Conservation (phyloP, 2,888 invertebrate species). For the Andrena hattorfiana region DNA sequence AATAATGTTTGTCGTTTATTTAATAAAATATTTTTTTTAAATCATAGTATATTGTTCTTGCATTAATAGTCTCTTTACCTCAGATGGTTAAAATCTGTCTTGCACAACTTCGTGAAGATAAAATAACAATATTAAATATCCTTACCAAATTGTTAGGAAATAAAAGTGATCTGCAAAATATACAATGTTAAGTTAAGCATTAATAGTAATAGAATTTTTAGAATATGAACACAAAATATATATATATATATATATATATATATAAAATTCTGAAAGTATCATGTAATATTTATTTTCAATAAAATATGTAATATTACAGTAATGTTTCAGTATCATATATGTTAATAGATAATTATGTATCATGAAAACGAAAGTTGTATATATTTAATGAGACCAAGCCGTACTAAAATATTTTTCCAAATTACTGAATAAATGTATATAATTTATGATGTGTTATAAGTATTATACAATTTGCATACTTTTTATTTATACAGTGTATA, state of each 20-base stretch:
- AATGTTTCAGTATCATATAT: conserved; percentile 8
- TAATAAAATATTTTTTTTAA: conserved; percentile 34
- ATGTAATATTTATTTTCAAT: conserved; percentile 28
- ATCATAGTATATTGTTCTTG: conserved; percentile 19
- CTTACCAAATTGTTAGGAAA: conserved; percentile 2
- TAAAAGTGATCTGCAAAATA: neutral
- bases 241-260: neutral
- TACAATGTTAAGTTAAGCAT: conserved; percentile 4
- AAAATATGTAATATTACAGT: conserved; percentile 21
- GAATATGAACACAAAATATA: neutral
- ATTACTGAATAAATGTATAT: conserved; percentile 61
- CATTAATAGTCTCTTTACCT: conserved; percentile 11
- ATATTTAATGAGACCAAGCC: conserved; percentile 54
- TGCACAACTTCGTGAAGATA: neutral
- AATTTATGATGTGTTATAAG: conserved; percentile 64
- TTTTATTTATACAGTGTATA: conserved; percentile 77
- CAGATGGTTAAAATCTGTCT: neutral
- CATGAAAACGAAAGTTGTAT: conserved; percentile 34
- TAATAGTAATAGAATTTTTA: conserved; percentile 8
- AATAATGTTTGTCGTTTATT: conserved; percentile 32
- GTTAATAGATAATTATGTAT: conserved; percentile 30
- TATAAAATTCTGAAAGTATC: conserved; percentile 1
- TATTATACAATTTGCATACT: conserved; percentile 66
- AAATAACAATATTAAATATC: neutral
- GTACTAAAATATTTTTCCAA: conserved; percentile 74